Evolutionary conservation across 2,888 invertebrate genomes (phyloP), one percentile per base, ranked within the genome.

Genomic region (Cyrtodaria siliqua): DNA sequence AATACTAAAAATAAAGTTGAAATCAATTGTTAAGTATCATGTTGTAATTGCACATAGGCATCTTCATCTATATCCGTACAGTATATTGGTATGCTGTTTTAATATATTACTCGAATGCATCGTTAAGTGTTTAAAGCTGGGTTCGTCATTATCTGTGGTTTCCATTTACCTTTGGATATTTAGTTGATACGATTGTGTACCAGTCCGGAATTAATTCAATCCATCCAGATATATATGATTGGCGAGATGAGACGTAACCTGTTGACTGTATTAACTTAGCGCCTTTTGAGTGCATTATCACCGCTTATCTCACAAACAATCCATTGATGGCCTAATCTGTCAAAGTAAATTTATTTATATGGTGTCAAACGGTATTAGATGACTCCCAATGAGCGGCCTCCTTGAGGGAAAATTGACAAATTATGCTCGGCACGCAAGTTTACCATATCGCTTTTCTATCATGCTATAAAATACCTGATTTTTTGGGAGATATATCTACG

Each of bases 301-400:
- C 42, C 27, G 40, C 53, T 74, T 79, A 79, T 79, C 79, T 70
- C n/a, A 20, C 33, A n/a, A 57, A 68, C 71, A 75, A 68, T 61
- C 60, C 79, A 59, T 26, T 69, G 75, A 76, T 69, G 53, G 71
- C 47, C 64, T 55, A 50, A 80, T 80, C 69, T 80, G 79, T 76
- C 79, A 80, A 72, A 75, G 67, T 64, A 79, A 71, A 76, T 76
- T 62, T 67, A 67, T 70, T 67, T 62, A 61, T 56, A 71, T 62
- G 66, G 63, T 71, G 76, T 62, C 76, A 70, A 71, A 71, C 56
- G 53, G 61, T 62, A 40, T 61, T 57, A 59, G 62, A 75, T 61
- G 64, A 66, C 53, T 66, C 55, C 27, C 44, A 53, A 26, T 63
- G 53, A 68, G 63, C 49, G 59, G n/a, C 53, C 49, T 59, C 59